These are phyloP conservation scores for Campodea augens DNA, from an alignment of 1,140 invertebrate species.

Conservation along the genomic window DNA sequence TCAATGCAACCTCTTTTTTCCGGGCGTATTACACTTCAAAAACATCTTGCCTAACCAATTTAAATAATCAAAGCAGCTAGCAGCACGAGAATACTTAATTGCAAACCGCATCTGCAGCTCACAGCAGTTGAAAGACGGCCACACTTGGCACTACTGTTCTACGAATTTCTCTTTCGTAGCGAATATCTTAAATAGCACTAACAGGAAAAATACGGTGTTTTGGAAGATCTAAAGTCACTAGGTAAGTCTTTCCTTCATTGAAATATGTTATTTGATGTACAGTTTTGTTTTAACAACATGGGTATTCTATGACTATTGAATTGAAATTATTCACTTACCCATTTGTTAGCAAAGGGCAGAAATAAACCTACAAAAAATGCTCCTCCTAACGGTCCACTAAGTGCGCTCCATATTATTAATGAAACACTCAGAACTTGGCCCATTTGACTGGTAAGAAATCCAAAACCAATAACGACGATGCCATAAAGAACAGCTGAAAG, in stretches of 20 bases:
- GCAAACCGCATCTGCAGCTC: too few species aligned
- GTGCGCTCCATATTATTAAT: slow-evolving; percentile 25
- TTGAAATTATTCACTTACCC: slow-evolving; percentile 10
- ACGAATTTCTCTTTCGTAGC: too few species aligned
- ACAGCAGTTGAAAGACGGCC: too few species aligned
- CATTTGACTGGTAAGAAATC: slow-evolving; percentile 14
- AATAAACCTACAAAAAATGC: slow-evolving; percentile 26
- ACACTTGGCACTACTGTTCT: too few species aligned
- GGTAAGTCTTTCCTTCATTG: too few species aligned
- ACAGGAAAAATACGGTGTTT: neutral
- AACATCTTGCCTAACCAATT: too few species aligned
- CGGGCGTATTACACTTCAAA: too few species aligned
- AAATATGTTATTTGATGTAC: too few species aligned
- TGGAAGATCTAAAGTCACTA: neutral
- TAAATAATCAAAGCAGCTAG: too few species aligned
- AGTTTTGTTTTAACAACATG: neutral
- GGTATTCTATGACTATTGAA: neutral
- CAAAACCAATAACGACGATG: slow-evolving; percentile 12
- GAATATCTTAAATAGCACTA: neutral
- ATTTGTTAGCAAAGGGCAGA: slow-evolving; percentile 24
- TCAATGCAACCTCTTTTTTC: too few species aligned
- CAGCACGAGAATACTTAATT: too few species aligned
- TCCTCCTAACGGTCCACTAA: slow-evolving; percentile 23
- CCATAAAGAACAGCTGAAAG: slow-evolving; percentile 13
- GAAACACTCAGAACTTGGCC: slow-evolving; percentile 21